These are phyloP conservation scores for Drosophila prolongata DNA, from an alignment of 2,888 invertebrate species.

Conservation along the genomic window DNA sequence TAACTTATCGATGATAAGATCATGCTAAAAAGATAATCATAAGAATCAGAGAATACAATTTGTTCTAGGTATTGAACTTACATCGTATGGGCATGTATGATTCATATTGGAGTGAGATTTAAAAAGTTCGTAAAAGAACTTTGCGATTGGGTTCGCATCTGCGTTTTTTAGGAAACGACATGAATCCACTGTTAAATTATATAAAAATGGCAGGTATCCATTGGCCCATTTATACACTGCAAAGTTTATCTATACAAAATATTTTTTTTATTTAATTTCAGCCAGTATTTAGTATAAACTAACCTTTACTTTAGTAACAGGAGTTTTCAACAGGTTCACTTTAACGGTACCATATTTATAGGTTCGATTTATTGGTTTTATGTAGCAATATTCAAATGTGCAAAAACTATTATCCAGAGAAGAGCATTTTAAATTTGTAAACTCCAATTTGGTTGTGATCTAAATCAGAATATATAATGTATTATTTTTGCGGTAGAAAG, in stretches of 20 bases:
- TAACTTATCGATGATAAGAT: slow-evolving; percentile 31
- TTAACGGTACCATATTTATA: slow-evolving; percentile 15
- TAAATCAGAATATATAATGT: neutral
- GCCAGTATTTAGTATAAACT: too few relatives aligned
- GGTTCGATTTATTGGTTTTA: slow-evolving; percentile 21
- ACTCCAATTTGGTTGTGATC: slow-evolving; percentile 11
- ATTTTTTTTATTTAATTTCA: too few relatives aligned
- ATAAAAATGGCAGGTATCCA: slow-evolving; percentile 21
- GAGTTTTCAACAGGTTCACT: neutral
- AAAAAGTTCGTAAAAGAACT: too few relatives aligned
- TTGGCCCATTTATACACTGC: neutral
- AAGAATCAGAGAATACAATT: too few relatives aligned
- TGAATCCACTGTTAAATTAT: slow-evolving; percentile 5
- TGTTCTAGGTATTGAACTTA: neutral
- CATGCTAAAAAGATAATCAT: neutral
- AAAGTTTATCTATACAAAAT: slow-evolving; percentile 6
- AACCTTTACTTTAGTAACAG: slow-evolving; percentile 4
- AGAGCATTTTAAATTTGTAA: slow-evolving; percentile 14
- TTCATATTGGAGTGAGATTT: slow-evolving; percentile 23
- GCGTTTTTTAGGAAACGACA: neutral
- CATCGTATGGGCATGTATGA: slow-evolving; percentile 22
- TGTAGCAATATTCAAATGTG: slow-evolving; percentile 13
- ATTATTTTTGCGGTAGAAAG: too few relatives aligned
- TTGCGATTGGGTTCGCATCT: too few relatives aligned
- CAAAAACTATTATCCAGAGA: slow-evolving; percentile 1